Evolutionary conservation across 2,888 invertebrate genomes (phyloP), one percentile per base, ranked within the genome.

Genomic region (Boloria selene): DNA sequence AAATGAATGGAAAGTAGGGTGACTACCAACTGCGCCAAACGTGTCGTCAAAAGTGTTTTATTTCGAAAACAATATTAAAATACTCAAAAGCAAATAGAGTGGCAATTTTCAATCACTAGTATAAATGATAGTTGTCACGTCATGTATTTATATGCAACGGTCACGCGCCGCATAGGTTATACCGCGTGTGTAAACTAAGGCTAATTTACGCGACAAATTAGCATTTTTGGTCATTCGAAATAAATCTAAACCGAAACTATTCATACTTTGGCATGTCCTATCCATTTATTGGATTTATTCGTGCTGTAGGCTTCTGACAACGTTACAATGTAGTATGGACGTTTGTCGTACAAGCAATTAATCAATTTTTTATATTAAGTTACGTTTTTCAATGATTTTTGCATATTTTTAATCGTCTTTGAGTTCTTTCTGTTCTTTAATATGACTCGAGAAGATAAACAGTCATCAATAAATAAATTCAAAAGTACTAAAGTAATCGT

Each of bases 101-200:
- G 50, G 51, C 38, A 52, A 55, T 18, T 49, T 55, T 55, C 58
- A 59, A 59, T 59, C 58, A 38, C 63, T 38, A 54, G 49, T n/a
- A 49, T 55, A 49, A 47, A 14, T 52, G 47, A 44, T 13, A 50
- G 50, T 42, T 56, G 63, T 42, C 69, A 64, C 69, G 65, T 65
- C 65, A 60, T 61, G 45, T 68, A 54, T 70, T 64, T 70, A 65
- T 63, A 65, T 65, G 51, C 31, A 49, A 58, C 50, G 63, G 64
- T 62, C 58, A 53, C 52, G 49, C 6, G 14, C 56, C 38, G 58
- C 66, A 66, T 66, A 26, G 44, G 13, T 54, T 53, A 67, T 62
- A 47, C 10, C 53, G 45, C 53, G 62, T 56, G 58, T 62, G 49
- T 53, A 58, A 26, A 58, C 62, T 51, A 45, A 62, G 52, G 52